These are phyloP conservation scores for Salvelinus alpinus DNA, from an alignment of 2,113 vertebrate genomes.

Conservation along the genomic window DNA sequence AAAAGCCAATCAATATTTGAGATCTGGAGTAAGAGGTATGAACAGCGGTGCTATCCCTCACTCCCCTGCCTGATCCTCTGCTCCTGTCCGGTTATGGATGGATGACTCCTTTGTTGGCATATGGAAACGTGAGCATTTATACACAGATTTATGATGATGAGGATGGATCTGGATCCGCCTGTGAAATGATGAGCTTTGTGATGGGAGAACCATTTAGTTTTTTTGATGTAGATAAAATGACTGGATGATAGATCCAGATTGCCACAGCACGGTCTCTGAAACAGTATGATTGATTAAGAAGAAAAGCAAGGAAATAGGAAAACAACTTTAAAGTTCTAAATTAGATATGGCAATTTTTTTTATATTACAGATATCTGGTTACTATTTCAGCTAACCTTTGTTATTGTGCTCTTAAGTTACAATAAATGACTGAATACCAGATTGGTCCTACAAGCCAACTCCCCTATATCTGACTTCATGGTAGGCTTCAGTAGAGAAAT, in stretches of 20 bases:
- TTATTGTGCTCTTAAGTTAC: no score
- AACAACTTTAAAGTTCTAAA: not conserved
- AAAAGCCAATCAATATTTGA: slow-evolving; percentile 24
- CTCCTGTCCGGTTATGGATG: slow-evolving; percentile 19
- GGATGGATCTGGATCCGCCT: not conserved
- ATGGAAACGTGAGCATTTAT: no score
- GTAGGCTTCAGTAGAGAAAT: no score
- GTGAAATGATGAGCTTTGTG: slow-evolving; percentile 13
- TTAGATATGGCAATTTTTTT: no score
- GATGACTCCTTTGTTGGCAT: slow-evolving; percentile 10
- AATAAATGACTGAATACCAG: no score
- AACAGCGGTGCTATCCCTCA: slow-evolving; percentile 5
- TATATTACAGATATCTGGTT: no score
- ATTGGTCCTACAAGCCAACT: no score
- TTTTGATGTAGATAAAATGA: slow-evolving; percentile 4
- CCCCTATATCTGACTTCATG: no score
- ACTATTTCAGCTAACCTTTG: no score
- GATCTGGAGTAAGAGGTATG: slow-evolving; percentile 14
- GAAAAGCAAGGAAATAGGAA: slow-evolving; percentile 15
- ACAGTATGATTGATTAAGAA: not conserved
- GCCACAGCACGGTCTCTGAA: not conserved
- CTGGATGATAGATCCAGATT: slow-evolving; percentile 3
- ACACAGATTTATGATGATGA: slow-evolving; percentile 10
- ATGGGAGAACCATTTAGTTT: slow-evolving; percentile 8
- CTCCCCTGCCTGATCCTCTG: not conserved